Base-by-base conservation (phyloP, 1,140 invertebrate species). In the Eciton burchellii region DNA sequence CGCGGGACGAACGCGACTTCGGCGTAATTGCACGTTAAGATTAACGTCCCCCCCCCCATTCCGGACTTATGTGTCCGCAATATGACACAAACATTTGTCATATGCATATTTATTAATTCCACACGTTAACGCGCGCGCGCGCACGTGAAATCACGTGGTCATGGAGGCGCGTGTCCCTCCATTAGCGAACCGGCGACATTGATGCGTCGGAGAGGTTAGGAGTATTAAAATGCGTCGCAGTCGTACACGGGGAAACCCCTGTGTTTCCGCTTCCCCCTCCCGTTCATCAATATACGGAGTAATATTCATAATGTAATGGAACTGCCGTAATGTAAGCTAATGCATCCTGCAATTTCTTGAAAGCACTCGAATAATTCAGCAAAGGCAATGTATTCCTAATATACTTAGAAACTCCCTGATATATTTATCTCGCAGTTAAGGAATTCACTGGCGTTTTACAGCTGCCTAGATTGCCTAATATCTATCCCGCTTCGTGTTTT, bases 301-400 rank as follows among this genome's bases (percentile, higher is more conserved):
- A 88, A 88, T 88, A 88, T 88, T 88, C 87, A 88, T 88, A 88
- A 88, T 87, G 87, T 88, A 88, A 88, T 88, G 87, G 86, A 88
- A 85, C 83, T 79, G 81, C 85, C 81, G 85, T 89, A 89, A 88
- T 88, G 86, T 88, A 88, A 88, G 87, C 87, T 88, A 88, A 88
- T 88, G 87, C 87, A 88, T 88, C 87, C 87, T 85, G 84, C 87
- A 88, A 88, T 88, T 88, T 88, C 87, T 88, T 88, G 86, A 88
- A 88, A 88, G 87, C 87, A 88, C 84, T 88, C 83, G 86, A 87
- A 88, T 88, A 88, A 88, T 87, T 88, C 83, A 88, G 76, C 59
- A 60, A 72, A 72, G 79, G 83, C 86, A 88, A 73, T 84, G 85
- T 87, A 84, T 88, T 87, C 85, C 83, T 88, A 87, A 88, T 87